Base-by-base conservation (phyloP, 2,797 vertebrate genomes). In the Ibycter americanus region DNA sequence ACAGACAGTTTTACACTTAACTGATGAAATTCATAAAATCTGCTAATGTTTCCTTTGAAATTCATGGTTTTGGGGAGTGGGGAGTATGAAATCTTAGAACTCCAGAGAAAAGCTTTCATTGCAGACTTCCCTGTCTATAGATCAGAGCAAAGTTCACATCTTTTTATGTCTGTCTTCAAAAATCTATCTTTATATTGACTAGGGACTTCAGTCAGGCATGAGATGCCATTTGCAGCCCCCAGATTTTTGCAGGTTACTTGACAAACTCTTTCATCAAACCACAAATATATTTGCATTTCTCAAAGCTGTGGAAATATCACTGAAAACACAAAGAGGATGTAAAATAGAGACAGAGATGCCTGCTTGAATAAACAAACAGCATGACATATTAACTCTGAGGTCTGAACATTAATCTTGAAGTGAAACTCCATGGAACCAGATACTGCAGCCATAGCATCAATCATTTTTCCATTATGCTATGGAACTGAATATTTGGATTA, bases 131-230 rank as follows among this genome's bases (percentile, higher is more conserved):
- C 21, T 93, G 19, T n/a, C 66, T 73, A 22, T 16, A 68, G 52
- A 87, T 15, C 49, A 59, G 19, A 91, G 42, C n/a, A 72, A 46
- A 90, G 66, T 54, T 92, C 63, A 51, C 18, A 9, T 81, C 74
- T 94, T 92, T 92, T 92, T 67, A 94, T 27, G 61, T 71, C 63
- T 54, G 27, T 36, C 81, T 92, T 91, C 78, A 93, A 96, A 96
- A 92, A 70, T 49, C 32, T 55, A 26, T 68, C 19, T 76, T 58
- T 78, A 14, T 82, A 85, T 47, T 65, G 49, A 65, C 49, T 47
- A 51, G 34, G 63, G 52, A 94, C 81, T 77, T 92, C 73, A 72
- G 34, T 61, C 72, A 79, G 70, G 23, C 70, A 78, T 56, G 22
- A 92, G 66, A 47, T 6, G 82, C 38, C 0, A 0, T 51, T 87